Conservation (phyloP, 2,888 invertebrate genomes). For the Blomia tropicalis region DNA sequence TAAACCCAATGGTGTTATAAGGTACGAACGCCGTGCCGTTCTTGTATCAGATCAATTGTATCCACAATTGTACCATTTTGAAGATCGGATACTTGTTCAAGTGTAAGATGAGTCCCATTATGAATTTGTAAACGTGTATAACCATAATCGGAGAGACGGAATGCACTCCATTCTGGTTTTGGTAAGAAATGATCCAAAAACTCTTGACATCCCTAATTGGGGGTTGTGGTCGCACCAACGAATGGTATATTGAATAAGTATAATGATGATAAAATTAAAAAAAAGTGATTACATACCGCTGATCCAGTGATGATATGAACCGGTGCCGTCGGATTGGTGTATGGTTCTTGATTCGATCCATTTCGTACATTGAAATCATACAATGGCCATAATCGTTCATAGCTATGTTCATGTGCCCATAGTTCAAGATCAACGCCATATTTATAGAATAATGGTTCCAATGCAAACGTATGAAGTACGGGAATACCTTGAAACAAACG, state of each 20-base stretch:
- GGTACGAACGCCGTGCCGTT: not conserved
- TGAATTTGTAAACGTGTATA: constrained; percentile 59
- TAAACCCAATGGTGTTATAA: too few relatives aligned
- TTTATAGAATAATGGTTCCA: constrained; percentile 69
- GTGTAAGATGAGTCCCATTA: constrained; percentile 67
- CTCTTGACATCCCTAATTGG: constrained; percentile 66
- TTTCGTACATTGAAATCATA: constrained; percentile 50
- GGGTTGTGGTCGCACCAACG: too few relatives aligned
- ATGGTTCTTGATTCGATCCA: constrained; percentile 36
- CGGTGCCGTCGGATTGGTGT: constrained; percentile 58
- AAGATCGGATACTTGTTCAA: constrained; percentile 56
- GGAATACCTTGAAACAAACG: constrained; percentile 19
- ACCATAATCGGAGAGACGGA: constrained; percentile 73
- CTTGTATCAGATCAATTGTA: not conserved
- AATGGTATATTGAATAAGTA: not conserved
- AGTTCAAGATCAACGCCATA: constrained; percentile 81
- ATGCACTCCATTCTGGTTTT: constrained; percentile 61
- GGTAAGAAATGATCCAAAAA: constrained; percentile 57
- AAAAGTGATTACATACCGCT: constrained; percentile 19
- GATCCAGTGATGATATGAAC: constrained; percentile 70
- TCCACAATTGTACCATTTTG: constrained; percentile 6
- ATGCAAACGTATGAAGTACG: constrained; percentile 31
- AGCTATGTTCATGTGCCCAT: constrained; percentile 97
- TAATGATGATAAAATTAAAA: not conserved
- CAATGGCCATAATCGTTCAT: constrained; percentile 86